Base-by-base conservation (phyloP, 2,888 invertebrate species). In the Dynastes hyllus region DNA sequence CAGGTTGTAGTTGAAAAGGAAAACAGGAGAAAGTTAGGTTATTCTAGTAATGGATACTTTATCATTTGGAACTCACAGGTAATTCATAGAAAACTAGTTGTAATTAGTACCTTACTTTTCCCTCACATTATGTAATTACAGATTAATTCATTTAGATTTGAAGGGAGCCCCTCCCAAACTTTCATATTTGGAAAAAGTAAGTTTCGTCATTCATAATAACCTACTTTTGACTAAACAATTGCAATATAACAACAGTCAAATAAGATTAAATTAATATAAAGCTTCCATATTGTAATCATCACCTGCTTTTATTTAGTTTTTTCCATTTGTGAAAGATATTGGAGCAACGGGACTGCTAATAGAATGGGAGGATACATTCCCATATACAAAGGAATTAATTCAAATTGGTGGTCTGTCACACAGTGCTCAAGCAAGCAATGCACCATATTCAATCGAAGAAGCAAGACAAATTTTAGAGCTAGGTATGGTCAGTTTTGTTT, bases 291-390 rank as follows among this genome's bases (percentile, higher is more conserved):
- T 16, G 5, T 58, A 69, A 69, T 32, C 3, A 37, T 13, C 65
- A 37, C 27, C 40, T 45, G 55, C 22, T 55, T 61, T 79, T 45
- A 76, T 82, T 88, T 88, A 92, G 92, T 88, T 95, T 79, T 92
- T 94, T 85, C 92, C 92, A 16, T 88, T 92, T 66, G 87, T 94
- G 81, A 89, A 90, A 84, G 89, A 91, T 86, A 92, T 94, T 91
- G 95, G 96, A 29, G 95, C 94, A 0, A 96, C 95, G 1, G 97
- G 97, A 1, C 88, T 97, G 27, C 90, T 97, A 11, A 85, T 97
- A 61, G 97, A 97, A 89, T 97, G 96, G 95, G 97, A 97, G 86
- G 97, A 97, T 85, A 96, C 95, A 81, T 97, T 97, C 88, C 97
- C 97, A 0, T 97, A 95, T 87, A 90, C 89, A 5, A 92, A 91